These are phyloP conservation scores for Spermophilus dauricus DNA, from an alignment of 2,113 vertebrate species.

Conservation along the genomic window DNA sequence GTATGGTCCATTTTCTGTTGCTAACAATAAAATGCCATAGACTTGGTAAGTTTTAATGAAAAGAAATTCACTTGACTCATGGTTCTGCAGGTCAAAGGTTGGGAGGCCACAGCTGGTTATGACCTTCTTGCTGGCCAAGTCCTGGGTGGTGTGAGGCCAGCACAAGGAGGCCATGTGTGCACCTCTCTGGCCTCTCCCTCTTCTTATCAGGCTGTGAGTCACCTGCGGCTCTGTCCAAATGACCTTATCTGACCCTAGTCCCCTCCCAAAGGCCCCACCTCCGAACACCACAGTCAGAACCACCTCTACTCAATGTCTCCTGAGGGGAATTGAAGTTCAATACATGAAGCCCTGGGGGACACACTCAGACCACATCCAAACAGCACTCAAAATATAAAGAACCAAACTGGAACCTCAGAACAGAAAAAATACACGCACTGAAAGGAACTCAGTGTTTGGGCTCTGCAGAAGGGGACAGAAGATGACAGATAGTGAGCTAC, in stretches of 20 bases:
- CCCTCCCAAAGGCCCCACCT: not conserved
- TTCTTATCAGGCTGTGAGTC: not conserved
- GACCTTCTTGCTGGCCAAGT: not conserved
- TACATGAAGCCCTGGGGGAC: not conserved
- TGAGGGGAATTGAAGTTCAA: not conserved
- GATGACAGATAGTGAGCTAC: conserved; percentile 9
- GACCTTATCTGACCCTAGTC: not conserved
- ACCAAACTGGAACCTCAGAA: conserved; percentile 34
- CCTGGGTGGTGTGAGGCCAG: too few species aligned
- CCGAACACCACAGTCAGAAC: not conserved
- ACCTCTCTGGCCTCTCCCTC: not conserved
- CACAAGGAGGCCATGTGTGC: not conserved
- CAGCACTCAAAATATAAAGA: conserved; percentile 47
- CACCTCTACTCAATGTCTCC: not conserved
- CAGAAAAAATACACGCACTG: conserved; percentile 15
- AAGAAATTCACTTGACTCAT: not conserved
- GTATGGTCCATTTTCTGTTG: not conserved
- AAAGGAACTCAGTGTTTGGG: not conserved
- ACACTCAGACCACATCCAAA: not conserved
- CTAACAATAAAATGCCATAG: not conserved
- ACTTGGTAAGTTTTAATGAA: not conserved
- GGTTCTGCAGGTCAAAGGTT: too few species aligned
- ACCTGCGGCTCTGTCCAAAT: too few species aligned
- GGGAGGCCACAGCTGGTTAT: too few species aligned
- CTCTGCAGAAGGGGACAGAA: not conserved